Evolutionary conservation across 1,140 invertebrate species (phyloP).

Genomic region (Nephotettix cincticeps): DNA sequence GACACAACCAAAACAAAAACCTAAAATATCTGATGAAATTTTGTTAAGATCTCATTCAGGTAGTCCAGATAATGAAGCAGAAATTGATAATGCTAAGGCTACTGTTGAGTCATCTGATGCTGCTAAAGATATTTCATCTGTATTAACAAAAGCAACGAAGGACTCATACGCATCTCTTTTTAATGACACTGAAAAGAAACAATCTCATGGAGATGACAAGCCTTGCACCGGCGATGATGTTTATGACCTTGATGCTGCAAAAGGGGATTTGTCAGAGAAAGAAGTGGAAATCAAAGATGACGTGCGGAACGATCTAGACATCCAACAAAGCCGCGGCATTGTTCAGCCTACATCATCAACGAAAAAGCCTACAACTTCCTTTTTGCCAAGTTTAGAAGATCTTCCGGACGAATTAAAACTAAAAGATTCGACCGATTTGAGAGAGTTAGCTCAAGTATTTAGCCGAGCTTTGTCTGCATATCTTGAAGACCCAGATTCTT

Average conservation of each 20-base stretch:
- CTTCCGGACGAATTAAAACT: conserved; percentile 47
- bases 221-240: conserved; percentile 3
- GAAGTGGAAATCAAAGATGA: conserved; percentile 35
- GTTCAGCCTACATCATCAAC: conserved; percentile 38
- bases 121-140: conserved; percentile 32
- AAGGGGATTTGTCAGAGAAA: not conserved
- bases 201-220: not conserved
- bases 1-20: conserved; percentile 1
- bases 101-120: conserved; percentile 15
- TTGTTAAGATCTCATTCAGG: conserved; percentile 32
- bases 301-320: conserved; percentile 56
- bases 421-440: conserved; percentile 51
- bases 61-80: conserved; percentile 15
- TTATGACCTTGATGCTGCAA: not conserved
- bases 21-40: conserved; percentile 30
- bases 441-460: conserved; percentile 78
- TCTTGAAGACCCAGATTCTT: conserved; percentile 74
- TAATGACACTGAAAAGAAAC: conserved; percentile 25
- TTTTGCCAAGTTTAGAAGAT: conserved; percentile 47
- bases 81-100: conserved; percentile 22
- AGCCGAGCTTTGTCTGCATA: conserved; percentile 78
- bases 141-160: conserved; percentile 39
- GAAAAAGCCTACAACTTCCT: conserved; percentile 30
- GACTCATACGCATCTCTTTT: conserved; percentile 39
- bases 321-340: conserved; percentile 58